Base-by-base conservation (phyloP, 2,797 vertebrate species). In the Pteropus rufus region DNA sequence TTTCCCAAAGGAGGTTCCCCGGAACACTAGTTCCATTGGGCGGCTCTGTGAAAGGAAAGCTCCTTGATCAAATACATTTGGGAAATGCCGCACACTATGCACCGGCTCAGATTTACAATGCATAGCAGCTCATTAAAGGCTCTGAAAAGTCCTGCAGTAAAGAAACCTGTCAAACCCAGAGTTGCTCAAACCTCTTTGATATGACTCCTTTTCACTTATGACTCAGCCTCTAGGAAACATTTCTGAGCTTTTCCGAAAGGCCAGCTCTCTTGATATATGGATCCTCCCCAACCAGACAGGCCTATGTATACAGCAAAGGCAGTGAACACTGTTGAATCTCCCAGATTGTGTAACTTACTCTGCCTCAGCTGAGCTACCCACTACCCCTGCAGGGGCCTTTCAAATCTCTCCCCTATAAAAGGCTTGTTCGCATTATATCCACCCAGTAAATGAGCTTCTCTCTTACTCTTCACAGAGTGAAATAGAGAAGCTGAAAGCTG, bases 401-500 rank as follows among this genome's bases (percentile, higher is more conserved):
- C 18, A 46, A 2, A 44, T 23, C 29, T 41, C 83, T 36, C 72
- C 44, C 49, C 44, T n/a, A 29, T 58, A 87, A 90, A 79, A 84
- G 44, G 0, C 76, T 29, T 4, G 3, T 39, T 70, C 1, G 2
- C 16, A 1, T 75, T 4, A 4, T 29, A 19, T 62, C 34, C 2
- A 5, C 54, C 54, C 36, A 11, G 8, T 76, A 4, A 81, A 41
- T 23, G 26, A n/a, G 10, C 26, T 56, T 72, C 52, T 56, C 12
- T 24, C 73, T 92, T 98, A 4, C 92, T 93, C 91, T 96, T 97
- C 58, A 29, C 97, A 99, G 99, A 90, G 98, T 60, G 99, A 99
- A 98, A 99, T 99, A 21, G 99, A 99, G 95, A 99, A 99, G 98
- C 97, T 99, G 91, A 99, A 99, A 98, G 95, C 98, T 0, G 99